Evolutionary conservation across 2,888 invertebrate species (phyloP).

Genomic region (Phytoseiulus persimilis): DNA sequence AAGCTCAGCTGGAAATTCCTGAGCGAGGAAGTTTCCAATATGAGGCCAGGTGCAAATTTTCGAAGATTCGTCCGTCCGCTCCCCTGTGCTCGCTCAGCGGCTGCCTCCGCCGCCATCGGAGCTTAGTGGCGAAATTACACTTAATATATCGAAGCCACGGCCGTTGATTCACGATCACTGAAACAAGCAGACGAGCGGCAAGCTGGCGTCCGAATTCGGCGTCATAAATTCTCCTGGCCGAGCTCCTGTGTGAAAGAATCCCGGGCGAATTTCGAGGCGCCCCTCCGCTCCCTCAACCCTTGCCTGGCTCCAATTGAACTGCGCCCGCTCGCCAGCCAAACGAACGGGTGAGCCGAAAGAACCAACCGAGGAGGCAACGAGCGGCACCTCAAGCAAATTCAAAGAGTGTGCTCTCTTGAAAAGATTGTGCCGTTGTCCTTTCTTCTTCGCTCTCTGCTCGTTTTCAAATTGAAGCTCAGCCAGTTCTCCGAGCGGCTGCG

Average conservation of each 20-base stretch:
- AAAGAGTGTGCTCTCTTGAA: background rate
- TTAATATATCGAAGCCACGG: background rate
- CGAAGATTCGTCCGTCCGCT: background rate
- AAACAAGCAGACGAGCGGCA: background rate
- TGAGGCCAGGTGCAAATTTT: background rate
- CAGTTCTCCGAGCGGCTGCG: background rate
- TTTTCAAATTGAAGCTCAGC: background rate
- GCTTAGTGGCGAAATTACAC: background rate
- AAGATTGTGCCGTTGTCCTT: background rate
- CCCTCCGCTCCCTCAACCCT: background rate
- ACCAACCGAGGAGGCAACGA: background rate
- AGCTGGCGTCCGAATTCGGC: background rate
- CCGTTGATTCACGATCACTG: background rate
- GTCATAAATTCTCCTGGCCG: background rate
- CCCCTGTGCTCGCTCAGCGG: background rate
- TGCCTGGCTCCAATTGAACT: background rate
- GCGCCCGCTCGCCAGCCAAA: background rate
- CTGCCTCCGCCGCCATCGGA: background rate
- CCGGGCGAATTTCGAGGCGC: background rate
- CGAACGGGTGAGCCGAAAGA: background rate
- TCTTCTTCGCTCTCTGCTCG: background rate
- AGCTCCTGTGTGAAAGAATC: background rate
- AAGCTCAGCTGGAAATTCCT: background rate
- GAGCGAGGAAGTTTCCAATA: background rate
- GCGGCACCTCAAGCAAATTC: background rate